These are phyloP conservation scores for Aphyosemion australe DNA, from an alignment of 2,113 vertebrate genomes.

Conservation along the genomic window DNA sequence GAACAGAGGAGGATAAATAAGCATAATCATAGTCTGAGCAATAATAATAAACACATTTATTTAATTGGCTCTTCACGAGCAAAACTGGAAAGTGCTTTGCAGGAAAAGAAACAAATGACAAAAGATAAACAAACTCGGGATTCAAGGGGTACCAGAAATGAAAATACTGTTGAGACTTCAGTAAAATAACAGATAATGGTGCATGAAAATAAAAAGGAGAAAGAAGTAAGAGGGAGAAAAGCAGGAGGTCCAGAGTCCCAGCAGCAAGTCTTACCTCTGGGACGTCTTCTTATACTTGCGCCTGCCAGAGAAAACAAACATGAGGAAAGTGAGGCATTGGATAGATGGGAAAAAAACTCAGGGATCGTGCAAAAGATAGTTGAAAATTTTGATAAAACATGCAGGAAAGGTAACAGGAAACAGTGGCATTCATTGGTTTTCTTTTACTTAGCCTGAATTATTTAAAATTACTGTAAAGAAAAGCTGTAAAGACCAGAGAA, in stretches of 20 bases:
- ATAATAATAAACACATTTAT: conserved; percentile 38
- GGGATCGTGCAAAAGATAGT: conserved; percentile 17
- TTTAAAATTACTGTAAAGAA: neutral
- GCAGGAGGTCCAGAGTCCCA: conserved; percentile 43
- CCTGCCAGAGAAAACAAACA: conserved; percentile 81
- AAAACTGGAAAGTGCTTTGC: neutral
- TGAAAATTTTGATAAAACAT: neutral
- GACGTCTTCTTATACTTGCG: conserved; percentile 99
- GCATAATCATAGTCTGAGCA: conserved; percentile 2
- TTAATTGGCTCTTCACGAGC: conserved; percentile 25
- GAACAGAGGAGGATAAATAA: neutral
- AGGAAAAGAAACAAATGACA: conserved; percentile 4
- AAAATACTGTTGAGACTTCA: neutral
- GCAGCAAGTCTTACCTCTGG: conserved; percentile 91
- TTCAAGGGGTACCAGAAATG: neutral
- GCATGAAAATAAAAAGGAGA: neutral
- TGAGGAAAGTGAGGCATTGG: conserved; percentile 24
- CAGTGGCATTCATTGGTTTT: too few species aligned
- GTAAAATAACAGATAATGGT: neutral
- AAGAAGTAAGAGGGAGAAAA: neutral
- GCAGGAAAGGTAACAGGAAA: neutral
- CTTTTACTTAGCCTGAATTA: too few species aligned
- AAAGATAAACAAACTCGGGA: conserved; percentile 2
- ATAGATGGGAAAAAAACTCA: conserved; percentile 7
- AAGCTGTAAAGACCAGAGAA: neutral